These are phyloP conservation scores for Sarcophaga bullata DNA, from an alignment of 1,140 invertebrate genomes.

Conservation along the genomic window DNA sequence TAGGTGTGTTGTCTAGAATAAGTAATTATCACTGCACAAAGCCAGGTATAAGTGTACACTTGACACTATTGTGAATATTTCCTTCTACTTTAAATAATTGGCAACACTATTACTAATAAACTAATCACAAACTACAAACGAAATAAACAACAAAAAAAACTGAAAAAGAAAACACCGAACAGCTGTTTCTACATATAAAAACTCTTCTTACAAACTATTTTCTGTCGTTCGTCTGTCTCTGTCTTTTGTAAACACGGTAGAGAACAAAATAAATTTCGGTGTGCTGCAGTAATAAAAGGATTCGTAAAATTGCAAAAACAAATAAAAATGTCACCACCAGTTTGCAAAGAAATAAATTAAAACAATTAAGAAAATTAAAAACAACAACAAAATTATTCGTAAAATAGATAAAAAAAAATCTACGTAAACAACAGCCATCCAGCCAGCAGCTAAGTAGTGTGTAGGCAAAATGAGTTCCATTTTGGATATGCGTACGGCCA, in stretches of 20 bases:
- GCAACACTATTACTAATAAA: background rate
- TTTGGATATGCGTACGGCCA: conserved; percentile 60
- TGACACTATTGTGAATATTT: too few species aligned
- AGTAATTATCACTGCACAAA: too few species aligned
- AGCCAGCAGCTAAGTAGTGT: too few species aligned
- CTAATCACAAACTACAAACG: background rate
- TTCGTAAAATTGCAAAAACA: background rate
- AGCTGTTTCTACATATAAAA: background rate
- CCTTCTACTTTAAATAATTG: background rate
- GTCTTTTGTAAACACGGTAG: too few species aligned
- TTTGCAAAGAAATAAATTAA: background rate
- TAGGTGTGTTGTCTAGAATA: too few species aligned
- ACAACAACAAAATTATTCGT: background rate
- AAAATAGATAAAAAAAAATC: background rate
- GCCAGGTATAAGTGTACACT: too few species aligned
- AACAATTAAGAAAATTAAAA: background rate
- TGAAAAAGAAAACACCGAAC: background rate
- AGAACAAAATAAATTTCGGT: background rate
- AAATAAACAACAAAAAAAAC: background rate
- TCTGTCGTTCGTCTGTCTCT: too few species aligned
- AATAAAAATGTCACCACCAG: too few species aligned
- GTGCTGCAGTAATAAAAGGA: background rate
- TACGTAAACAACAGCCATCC: too few species aligned
- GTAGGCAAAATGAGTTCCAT: conserved; percentile 52
- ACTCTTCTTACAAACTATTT: background rate